These are phyloP conservation scores for Proteles cristata DNA, from an alignment of 2,113 vertebrate genomes.

Conservation along the genomic window DNA sequence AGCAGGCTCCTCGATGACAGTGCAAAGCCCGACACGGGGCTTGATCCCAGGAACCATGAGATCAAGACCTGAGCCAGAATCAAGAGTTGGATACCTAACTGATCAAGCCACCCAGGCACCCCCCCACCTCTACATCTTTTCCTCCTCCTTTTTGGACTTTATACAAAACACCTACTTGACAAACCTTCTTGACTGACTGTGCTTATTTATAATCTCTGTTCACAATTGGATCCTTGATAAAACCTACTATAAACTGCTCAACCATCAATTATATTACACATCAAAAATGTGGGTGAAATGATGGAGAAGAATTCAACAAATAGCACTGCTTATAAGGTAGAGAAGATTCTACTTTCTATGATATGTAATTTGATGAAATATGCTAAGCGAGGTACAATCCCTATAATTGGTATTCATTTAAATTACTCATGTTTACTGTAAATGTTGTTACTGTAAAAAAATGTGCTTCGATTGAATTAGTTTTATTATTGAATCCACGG, in stretches of 20 bases:
- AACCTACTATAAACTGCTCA: slow-evolving; percentile 51
- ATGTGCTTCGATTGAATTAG: slow-evolving; percentile 55
- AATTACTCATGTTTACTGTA: slow-evolving; percentile 81
- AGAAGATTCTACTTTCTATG: slow-evolving; percentile 58
- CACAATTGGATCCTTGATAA: slow-evolving; percentile 39
- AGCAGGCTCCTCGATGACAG: too few relatives aligned
- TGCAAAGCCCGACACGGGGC: too few relatives aligned
- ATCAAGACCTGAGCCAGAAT: too few relatives aligned
- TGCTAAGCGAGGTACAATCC: slow-evolving; percentile 62
- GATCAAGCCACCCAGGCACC: too few relatives aligned
- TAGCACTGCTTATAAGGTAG: neutral
- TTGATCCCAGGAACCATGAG: too few relatives aligned
- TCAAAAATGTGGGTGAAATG: slow-evolving; percentile 52
- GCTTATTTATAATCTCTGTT: slow-evolving; percentile 60
- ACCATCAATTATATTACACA: slow-evolving; percentile 43
- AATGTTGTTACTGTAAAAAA: slow-evolving; percentile 60
- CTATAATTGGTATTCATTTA: slow-evolving; percentile 74
- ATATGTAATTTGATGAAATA: slow-evolving; percentile 67
- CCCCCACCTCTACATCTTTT: neutral
- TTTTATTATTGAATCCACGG: slow-evolving; percentile 67
- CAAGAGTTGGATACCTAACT: too few relatives aligned
- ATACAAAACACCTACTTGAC: neutral
- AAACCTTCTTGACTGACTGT: slow-evolving; percentile 54
- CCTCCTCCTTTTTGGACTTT: neutral
- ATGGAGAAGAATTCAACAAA: slow-evolving; percentile 28